Conservation (phyloP, 2,113 vertebrate species). For the Empidonax alnorum region DNA sequence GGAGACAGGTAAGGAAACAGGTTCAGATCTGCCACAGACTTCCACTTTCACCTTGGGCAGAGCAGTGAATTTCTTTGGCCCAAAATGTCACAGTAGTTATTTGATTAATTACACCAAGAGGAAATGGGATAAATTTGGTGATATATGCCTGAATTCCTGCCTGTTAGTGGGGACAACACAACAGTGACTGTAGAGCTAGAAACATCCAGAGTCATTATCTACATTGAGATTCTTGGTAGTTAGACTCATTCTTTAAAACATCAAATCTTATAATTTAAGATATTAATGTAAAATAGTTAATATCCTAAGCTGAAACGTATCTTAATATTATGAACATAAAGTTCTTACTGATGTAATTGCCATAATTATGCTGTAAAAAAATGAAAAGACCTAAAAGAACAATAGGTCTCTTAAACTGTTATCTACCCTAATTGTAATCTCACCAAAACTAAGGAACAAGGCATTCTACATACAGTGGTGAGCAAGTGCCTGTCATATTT, state of each 20-base stretch:
- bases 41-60: not conserved
- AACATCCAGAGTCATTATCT: slow-evolving; percentile 10
- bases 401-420: slow-evolving; percentile 28
- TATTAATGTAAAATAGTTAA: slow-evolving; percentile 26
- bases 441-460: slow-evolving; percentile 17
- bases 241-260: slow-evolving; percentile 12
- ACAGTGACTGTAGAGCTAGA: not conserved
- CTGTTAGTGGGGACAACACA: not conserved
- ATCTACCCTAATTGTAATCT: slow-evolving; percentile 6
- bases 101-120: not conserved
- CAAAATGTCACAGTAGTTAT: not conserved
- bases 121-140: not conserved
- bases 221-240: not conserved
- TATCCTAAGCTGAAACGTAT: slow-evolving; percentile 40
- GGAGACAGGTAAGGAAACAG: not conserved
- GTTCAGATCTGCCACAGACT: not conserved
- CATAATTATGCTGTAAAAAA: slow-evolving; percentile 53
- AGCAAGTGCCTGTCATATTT: not conserved
- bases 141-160: not conserved
- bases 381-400: not conserved
- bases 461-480: not conserved
- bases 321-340: slow-evolving; percentile 62
- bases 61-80: not conserved
- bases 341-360: slow-evolving; percentile 42
- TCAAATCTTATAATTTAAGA: slow-evolving; percentile 8